A percentile compares a stretch with the other conserved stretches of the same genome.
Conservation (phyloP, 2,888 invertebrate genomes). For the Phengaris alcon region DNA sequence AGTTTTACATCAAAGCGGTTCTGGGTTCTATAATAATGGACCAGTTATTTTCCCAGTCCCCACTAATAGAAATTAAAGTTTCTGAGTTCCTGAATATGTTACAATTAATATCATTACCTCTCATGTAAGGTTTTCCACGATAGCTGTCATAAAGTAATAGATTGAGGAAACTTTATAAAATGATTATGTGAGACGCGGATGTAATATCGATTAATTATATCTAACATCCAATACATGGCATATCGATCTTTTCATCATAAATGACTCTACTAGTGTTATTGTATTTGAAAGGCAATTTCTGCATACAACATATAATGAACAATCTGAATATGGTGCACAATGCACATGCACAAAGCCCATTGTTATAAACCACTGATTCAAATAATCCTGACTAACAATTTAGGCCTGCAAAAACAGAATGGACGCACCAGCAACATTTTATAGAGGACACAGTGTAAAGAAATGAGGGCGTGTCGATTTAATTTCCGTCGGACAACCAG, state of each 20-base stretch:
- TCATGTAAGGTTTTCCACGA: background rate
- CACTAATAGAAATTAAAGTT: no score
- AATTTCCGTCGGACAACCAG: constrained; percentile 54
- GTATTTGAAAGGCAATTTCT: background rate
- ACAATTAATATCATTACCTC: background rate
- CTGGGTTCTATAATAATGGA: no score
- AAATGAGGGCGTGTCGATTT: constrained; percentile 56
- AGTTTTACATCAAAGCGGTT: no score
- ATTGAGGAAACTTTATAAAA: background rate
- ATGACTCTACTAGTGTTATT: background rate
- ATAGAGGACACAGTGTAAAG: constrained; percentile 40
- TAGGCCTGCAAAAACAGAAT: constrained; percentile 34
- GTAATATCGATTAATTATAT: background rate
- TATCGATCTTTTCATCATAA: background rate
- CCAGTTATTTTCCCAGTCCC: no score
- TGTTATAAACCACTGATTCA: constrained; percentile 31
- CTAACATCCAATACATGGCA: no score
- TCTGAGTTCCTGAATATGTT: no score
- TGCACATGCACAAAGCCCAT: constrained; percentile 20
- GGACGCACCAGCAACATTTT: constrained; percentile 35
- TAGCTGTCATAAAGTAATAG: background rate
- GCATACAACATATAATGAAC: constrained; percentile 8
- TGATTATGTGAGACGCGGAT: background rate
- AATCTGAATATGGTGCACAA: background rate
- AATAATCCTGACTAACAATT: constrained; percentile 28